Base-by-base conservation (phyloP, 2,888 invertebrate genomes). In the Ichneumon xanthorius region DNA sequence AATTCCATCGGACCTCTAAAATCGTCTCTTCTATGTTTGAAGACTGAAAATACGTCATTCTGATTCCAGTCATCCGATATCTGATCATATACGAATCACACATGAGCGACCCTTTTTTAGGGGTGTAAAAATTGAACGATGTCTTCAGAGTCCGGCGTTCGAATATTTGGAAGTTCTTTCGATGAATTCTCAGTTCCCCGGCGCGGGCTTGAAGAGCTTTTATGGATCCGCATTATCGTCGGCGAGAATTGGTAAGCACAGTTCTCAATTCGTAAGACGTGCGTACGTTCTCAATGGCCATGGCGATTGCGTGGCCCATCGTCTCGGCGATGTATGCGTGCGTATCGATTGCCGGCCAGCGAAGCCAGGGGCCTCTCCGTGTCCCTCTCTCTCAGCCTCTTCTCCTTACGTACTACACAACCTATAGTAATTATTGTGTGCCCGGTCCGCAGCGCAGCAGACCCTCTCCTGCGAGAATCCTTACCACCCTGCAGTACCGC, bases 281-380 rank as follows among this genome's bases (percentile, higher is more conserved):
- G 50, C 75, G 48, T 63, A 53, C 67, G 67, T 53, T 68, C 55
- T 58, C 45, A 45, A 63, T 75, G 61, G 72, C 55, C 30, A 76
- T 76, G 55, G 33, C 67, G 30, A 68, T 75, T 84, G 85, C 85
- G 82, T 86, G 79, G 61, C 48, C 80, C 73, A 77, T 83, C 80
- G 80, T 72, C 80, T 78, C 71, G 70, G 71, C 81, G 82, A 87
- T 86, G 90, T 92, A 91, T 91, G 91, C 91, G 92, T 91, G 89
- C 92, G 90, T 92, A 94, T 94, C 92, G 94, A 94, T 94, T 94
- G 92, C 92, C 88, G 92, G 92, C 93, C 93, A 92, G 90, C 90
- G 90, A 89, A 89, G 91, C 91, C 90, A 87, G 78, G 87, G 82
- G 85, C 86, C 88, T 85, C 90, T 88, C 88, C 81, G 87, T 84